Evolutionary conservation across 2,113 vertebrate genomes (phyloP), one percentile per base, ranked within the genome.

Genomic region (Paracanthobrama guichenoti): DNA sequence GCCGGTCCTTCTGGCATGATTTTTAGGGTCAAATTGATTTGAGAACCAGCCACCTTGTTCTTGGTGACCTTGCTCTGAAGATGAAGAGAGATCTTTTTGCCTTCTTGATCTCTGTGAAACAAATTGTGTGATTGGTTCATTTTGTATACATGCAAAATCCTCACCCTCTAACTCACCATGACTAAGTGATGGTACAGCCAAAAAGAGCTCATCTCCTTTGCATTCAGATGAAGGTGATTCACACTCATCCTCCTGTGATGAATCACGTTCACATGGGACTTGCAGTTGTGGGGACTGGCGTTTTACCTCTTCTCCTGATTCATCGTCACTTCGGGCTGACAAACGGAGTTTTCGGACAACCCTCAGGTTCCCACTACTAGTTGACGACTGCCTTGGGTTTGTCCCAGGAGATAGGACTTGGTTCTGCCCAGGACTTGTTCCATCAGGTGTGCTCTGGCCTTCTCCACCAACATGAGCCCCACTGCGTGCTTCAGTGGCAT

Each of bases 341-440:
- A 94, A 88, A 71, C 89, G 90, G 22, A 93, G 92, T 86, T 93
- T 94, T 85, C 89, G 88, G 31, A 93, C 87, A 39, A 92, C 85
- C 66, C 84, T 87, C 9, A 85, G 67, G 28, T 42, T 82, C 39
- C 67, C 72, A 39, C 86, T 88, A 48, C 86, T 87, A 35, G 88
- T 84, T 44, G 88, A 83, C 50, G 89, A 89, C 39, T 71, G 48
- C 13, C 22, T 57, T 35, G 64, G 46, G 22, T 53, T 71, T 35
- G 28, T 48, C 4, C 48, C 50, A 18, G 66, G 62, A 57, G 81
- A 88, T 62, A 86, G 83, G 4, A 82, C 83, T 24, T 89, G 82
- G 50, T 44, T 64, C 42, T 87, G 88, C 64, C 84, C 86, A 35
- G 14, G n/a, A 12, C 84, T 81, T 12, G 67, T 72, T 69, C 81